These are phyloP conservation scores for Agrotis puta DNA, from an alignment of 2,888 invertebrate species.

Conservation along the genomic window DNA sequence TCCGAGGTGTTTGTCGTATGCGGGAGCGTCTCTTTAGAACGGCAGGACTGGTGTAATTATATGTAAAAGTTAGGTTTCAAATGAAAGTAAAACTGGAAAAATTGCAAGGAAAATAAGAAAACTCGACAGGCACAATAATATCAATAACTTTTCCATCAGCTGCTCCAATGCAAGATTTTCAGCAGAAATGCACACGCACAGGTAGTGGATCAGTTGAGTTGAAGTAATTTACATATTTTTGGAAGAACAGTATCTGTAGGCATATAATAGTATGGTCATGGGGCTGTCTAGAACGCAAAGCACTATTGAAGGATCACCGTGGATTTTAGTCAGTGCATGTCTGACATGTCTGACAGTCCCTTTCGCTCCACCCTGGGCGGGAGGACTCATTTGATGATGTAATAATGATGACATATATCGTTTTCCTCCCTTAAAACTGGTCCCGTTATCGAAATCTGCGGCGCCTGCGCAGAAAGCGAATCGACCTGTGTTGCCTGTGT, in stretches of 20 bases:
- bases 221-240: background rate
- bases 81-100: background rate
- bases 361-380: too few species aligned
- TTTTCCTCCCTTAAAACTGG: slow-evolving; percentile 24
- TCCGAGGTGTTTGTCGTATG: background rate
- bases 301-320: too few species aligned
- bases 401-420: background rate
- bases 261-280: background rate
- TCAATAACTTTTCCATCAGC: background rate
- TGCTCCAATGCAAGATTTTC: background rate
- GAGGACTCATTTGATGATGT: background rate
- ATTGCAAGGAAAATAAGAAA: background rate
- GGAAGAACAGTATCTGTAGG: background rate
- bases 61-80: background rate
- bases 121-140: background rate
- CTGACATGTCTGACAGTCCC: too few species aligned
- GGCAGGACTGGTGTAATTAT: too few species aligned
- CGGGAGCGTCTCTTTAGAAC: background rate
- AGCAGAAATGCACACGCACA: too few species aligned
- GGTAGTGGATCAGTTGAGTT: too few species aligned
- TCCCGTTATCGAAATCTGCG: slow-evolving; percentile 47
- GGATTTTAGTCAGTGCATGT: too few species aligned
- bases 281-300: too few species aligned
- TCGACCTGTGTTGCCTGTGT: slow-evolving; percentile 43
- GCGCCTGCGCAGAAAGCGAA: slow-evolving; percentile 55